These are phyloP conservation scores for Amblyraja radiata DNA, from an alignment of 2,797 vertebrate genomes.

Conservation along the genomic window DNA sequence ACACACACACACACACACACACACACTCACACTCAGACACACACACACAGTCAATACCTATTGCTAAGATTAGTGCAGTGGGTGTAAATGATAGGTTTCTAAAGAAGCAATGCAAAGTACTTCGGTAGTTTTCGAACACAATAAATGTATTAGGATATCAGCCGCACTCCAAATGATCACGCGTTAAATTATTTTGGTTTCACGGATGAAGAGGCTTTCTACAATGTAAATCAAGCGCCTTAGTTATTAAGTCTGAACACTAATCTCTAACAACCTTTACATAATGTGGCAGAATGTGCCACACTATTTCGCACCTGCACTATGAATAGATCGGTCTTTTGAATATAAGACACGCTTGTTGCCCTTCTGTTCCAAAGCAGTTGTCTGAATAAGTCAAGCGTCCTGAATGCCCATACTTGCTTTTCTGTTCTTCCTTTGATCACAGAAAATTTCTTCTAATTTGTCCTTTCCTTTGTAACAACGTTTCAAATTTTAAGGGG, in stretches of 20 bases:
- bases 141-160: slow-evolving; percentile 64
- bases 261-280: slow-evolving; percentile 91
- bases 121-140: slow-evolving; percentile 53
- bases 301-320: slow-evolving; percentile 95
- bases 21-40: background rate
- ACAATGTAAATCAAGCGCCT: slow-evolving; percentile 78
- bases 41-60: slow-evolving; percentile 35
- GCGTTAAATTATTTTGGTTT: slow-evolving; percentile 80
- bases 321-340: slow-evolving; percentile 89
- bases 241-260: slow-evolving; percentile 80
- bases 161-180: slow-evolving; percentile 67
- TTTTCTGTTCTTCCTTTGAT: slow-evolving; percentile 79
- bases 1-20: background rate
- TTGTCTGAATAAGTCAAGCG: slow-evolving; percentile 83
- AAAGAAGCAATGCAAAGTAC: slow-evolving; percentile 49
- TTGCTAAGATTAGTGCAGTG: slow-evolving; percentile 51
- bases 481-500: slow-evolving; percentile 61
- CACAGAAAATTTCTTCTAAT: slow-evolving; percentile 76
- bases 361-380: slow-evolving; percentile 83
- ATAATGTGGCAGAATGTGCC: slow-evolving; percentile 84
- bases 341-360: slow-evolving; percentile 92
- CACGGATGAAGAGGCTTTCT: slow-evolving; percentile 76
- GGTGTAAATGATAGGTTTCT: slow-evolving; percentile 57
- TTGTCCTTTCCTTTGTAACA: slow-evolving; percentile 76
- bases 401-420: slow-evolving; percentile 70